Percentiles rank a stretch among this genome's conserved stretches.
Conservation (phyloP, 1,140 invertebrate species). For the Drosophila parvula region DNA sequence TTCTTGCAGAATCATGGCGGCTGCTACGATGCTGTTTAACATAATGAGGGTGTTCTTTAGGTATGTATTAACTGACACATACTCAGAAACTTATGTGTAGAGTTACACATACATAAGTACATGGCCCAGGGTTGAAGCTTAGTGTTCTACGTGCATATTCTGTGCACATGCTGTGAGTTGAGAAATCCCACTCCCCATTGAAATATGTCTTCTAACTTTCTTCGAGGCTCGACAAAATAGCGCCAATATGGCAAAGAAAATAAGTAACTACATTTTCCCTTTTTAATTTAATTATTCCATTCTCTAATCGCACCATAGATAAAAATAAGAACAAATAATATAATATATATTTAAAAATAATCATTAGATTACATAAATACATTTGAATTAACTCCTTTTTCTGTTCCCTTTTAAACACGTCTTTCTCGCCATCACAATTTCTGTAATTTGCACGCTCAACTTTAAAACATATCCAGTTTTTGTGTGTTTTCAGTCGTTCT, state of each 20-base stretch:
- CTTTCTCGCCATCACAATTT: constrained; percentile 12
- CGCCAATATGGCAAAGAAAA: not conserved
- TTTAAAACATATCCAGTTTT: constrained; percentile 3
- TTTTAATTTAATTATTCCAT: too few relatives aligned
- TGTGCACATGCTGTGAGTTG: not conserved
- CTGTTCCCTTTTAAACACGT: not conserved
- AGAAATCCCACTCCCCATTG: not conserved
- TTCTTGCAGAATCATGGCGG: constrained; percentile 36
- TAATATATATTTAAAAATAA: too few relatives aligned
- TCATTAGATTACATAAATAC: too few relatives aligned
- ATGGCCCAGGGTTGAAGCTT: constrained; percentile 15
- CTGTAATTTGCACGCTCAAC: not conserved
- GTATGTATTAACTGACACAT: constrained; percentile 25
- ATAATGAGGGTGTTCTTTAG: constrained; percentile 70
- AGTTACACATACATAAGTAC: constrained; percentile 8
- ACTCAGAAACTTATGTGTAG: constrained; percentile 26
- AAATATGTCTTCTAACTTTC: constrained; percentile 3
- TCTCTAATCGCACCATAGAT: too few relatives aligned
- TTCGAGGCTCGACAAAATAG: not conserved
- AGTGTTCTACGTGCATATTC: constrained; percentile 2
- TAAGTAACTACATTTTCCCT: not conserved
- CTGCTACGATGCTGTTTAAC: constrained; percentile 59
- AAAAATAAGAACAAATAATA: too few relatives aligned
- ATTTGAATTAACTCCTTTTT: not conserved
- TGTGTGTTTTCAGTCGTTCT: not conserved